Evolutionary conservation across 2,797 vertebrate genomes (phyloP), one percentile per base, ranked within the genome.

Genomic region (Nyctalus aviator): DNA sequence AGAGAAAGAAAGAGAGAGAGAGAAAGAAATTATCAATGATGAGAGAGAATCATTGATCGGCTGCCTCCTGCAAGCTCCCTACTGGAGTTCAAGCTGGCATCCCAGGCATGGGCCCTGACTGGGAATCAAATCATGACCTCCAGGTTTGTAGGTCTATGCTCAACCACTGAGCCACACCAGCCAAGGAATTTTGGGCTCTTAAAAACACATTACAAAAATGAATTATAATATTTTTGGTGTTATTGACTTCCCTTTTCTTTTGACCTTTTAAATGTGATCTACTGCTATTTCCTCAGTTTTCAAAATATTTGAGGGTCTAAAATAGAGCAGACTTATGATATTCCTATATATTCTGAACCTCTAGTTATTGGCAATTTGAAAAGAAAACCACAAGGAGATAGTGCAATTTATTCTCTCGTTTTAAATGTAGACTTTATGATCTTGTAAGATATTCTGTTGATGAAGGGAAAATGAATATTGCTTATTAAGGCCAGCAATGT

Each of bases 351-450:
- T 90, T 73, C 77, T 83, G 23, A 71, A 13, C 5, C 17, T 81
- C 53, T 82, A 11, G 7, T 32, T 92, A 37, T 75, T 10, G 1
- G 5, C 4, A 79, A 20, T 69, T 88, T 93, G 85, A 79, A 94
- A 93, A 90, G 5, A 21, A 96, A 93, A 83, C 46, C 30, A 84
- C 64, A 83, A 83, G 21, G 50, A 81, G 17, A 55, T 55, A 94
- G 35, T 48, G 8, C 4, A 84, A 72, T 92, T 73, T 75, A 66
- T 62, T 53, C 2, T 27, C 27, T 77, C 53, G 85, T 88, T 46
- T 13, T 13, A 85, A 82, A 72, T 66, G 23, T 30, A 44, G 84
- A 76, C 81, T 93, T 84, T 87, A 90, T 90, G 55, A 84, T 18
- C 17, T 88, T 84, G 1, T 62, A 76, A 77, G n/a, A 83, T 73